phyloP scores from a whole-genome alignment of 2,797 vertebrate genomes.

The Scomberomorus guttatus region DNA sequence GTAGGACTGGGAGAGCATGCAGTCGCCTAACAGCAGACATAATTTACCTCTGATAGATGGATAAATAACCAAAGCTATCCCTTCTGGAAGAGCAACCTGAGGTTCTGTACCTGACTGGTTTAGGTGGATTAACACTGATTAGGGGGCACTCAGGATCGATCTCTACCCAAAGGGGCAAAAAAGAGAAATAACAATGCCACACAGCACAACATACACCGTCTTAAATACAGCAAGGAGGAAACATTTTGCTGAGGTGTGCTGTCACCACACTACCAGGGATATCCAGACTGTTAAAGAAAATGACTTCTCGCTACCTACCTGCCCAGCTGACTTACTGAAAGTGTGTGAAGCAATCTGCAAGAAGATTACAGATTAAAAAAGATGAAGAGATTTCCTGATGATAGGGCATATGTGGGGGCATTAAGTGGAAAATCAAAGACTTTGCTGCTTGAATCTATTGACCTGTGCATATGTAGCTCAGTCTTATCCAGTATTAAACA shows the following conservation, averaged over 20 bases:
- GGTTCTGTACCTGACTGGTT: conserved; percentile 36
- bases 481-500: conserved; percentile 29
- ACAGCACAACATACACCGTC: background rate
- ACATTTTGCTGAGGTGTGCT: background rate
- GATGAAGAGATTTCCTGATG: conserved; percentile 1
- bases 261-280: background rate
- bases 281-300: background rate
- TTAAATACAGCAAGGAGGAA: background rate
- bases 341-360: background rate
- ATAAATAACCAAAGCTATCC: conserved; percentile 15
- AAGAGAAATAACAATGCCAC: conserved; percentile 2
- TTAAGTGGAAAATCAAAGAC: background rate
- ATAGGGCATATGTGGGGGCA: background rate
- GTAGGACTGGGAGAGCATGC: background rate
- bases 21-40: background rate
- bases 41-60: background rate
- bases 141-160: conserved; percentile 27
- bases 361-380: background rate
- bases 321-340: background rate
- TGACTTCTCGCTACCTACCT: background rate
- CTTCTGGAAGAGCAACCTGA: conserved; percentile 35
- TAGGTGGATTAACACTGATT: conserved; percentile 61
- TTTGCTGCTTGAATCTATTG: background rate
- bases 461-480: background rate
- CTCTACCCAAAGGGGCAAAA: background rate